Percentiles rank a stretch among this genome's conserved stretches.
Evolutionary conservation across 2,888 invertebrate genomes (phyloP).

Genomic region (Polydrusus pterygomalis): DNA sequence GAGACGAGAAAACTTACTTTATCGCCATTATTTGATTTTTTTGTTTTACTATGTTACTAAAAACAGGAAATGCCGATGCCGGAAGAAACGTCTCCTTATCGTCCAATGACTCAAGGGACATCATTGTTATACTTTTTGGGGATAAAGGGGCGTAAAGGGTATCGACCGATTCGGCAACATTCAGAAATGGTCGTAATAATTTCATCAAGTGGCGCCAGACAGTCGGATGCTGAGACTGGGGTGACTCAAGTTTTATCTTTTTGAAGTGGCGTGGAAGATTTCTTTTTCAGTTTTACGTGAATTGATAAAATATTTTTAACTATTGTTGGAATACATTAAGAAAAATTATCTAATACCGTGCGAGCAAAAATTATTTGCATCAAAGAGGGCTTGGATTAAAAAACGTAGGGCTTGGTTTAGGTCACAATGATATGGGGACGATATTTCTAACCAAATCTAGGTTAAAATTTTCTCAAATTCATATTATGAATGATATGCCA

Average conservation of each 20-base stretch:
- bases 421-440: no score
- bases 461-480: no score
- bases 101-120: constrained; percentile 39
- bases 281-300: background rate
- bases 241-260: constrained; percentile 31
- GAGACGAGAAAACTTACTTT: background rate
- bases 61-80: constrained; percentile 26
- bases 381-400: no score
- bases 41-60: constrained; percentile 17
- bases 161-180: constrained; percentile 46
- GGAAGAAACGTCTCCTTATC: constrained; percentile 17
- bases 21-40: background rate
- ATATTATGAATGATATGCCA: no score
- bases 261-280: constrained; percentile 18
- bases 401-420: no score
- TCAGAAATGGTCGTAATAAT: constrained; percentile 51
- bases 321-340: no score
- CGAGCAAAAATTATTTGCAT: no score
- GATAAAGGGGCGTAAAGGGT: constrained; percentile 38
- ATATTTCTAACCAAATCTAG: no score
- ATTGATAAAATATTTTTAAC: no score
- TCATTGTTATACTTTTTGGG: constrained; percentile 48
- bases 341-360: no score
- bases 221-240: constrained; percentile 52
- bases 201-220: constrained; percentile 56